phyloP scores from a whole-genome alignment of 2,797 vertebrate species.

The Acrossocheilus fasciatus region DNA sequence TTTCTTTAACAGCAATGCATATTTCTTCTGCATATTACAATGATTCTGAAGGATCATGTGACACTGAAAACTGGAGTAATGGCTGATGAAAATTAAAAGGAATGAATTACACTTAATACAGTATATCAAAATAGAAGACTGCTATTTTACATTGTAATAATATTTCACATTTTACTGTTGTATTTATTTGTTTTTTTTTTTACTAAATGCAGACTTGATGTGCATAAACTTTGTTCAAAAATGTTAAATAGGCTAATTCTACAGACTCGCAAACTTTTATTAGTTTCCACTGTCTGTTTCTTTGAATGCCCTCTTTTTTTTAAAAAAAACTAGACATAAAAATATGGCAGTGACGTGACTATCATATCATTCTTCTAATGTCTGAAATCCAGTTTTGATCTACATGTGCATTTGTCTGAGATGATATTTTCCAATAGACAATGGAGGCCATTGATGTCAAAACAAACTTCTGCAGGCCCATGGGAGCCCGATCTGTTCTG shows the following conservation, averaged over 20 bases:
- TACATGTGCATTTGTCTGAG: neutral
- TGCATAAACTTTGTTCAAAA: neutral
- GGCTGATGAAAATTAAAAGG: neutral
- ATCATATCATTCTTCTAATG: neutral
- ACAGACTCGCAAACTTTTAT: neutral
- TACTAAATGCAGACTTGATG: neutral
- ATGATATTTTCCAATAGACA: neutral
- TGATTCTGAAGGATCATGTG: neutral
- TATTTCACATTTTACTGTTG: neutral
- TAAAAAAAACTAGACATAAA: neutral
- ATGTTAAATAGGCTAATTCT: neutral
- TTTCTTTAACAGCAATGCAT: too few species aligned
- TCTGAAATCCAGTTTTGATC: neutral
- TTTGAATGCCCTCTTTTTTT: neutral
- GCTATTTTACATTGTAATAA: neutral
- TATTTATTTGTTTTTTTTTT: neutral
- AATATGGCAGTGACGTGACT: neutral
- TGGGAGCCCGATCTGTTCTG: neutral
- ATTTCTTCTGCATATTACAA: too few species aligned
- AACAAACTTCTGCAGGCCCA: neutral
- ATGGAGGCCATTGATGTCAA: conserved; percentile 23
- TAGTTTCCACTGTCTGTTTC: neutral
- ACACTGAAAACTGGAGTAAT: neutral
- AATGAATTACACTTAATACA: neutral
- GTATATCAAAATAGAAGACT: neutral